Evolutionary conservation across 2,888 invertebrate genomes (phyloP).

Genomic region (Apamea crenata): DNA sequence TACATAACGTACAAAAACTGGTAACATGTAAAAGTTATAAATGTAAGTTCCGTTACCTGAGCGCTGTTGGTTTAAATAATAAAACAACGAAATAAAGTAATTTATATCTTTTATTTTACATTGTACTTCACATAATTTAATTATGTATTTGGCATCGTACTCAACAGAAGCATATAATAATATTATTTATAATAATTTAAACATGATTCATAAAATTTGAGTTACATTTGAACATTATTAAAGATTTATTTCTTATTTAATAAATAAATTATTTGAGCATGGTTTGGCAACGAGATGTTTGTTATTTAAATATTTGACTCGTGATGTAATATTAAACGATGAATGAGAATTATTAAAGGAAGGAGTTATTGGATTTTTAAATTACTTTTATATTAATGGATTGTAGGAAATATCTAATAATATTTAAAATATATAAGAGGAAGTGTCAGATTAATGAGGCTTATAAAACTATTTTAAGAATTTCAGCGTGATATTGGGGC

Average conservation of each 20-base stretch:
- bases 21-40: neutral
- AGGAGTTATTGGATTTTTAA: neutral
- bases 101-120: constrained; percentile 31
- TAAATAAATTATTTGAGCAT: constrained; percentile 51
- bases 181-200: constrained; percentile 26
- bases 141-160: constrained; percentile 55
- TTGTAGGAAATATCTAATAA: neutral
- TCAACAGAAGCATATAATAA: constrained; percentile 53
- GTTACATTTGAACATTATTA: constrained; percentile 46
- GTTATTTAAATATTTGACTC: constrained; percentile 15
- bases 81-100: constrained; percentile 17
- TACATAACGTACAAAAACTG: neutral
- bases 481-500: neutral
- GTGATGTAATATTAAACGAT: neutral
- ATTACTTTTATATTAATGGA: neutral
- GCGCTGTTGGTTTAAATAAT: no score
- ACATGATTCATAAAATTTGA: constrained; percentile 59
- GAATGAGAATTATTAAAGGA: neutral
- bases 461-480: neutral
- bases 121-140: constrained; percentile 54
- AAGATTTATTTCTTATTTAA: constrained; percentile 44
- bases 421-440: neutral
- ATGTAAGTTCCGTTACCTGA: no score
- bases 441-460: neutral
- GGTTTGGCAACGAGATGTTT: constrained; percentile 49